These are phyloP conservation scores for Oscarella lobularis DNA, from an alignment of 37 sponge, comb jelly and placozoan genomes.

Conservation along the genomic window DNA sequence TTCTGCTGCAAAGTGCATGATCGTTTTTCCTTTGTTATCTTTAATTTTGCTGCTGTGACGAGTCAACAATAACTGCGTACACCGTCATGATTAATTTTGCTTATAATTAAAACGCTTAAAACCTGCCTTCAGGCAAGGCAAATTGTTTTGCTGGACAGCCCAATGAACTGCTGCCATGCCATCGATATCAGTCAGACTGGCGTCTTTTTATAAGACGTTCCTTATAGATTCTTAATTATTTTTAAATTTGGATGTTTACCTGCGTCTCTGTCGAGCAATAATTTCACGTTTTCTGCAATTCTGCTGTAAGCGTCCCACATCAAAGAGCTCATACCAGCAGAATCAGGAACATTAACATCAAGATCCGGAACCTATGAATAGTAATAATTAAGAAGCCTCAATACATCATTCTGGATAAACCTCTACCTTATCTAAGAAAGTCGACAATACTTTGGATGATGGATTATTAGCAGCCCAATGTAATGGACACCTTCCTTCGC, in stretches of 20 bases:
- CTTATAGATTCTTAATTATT: neutral
- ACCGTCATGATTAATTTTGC: too few species aligned
- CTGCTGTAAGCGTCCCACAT: slow-evolving; percentile 80
- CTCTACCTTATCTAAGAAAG: slow-evolving; percentile 61
- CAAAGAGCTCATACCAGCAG: slow-evolving; percentile 60
- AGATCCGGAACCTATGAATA: slow-evolving; percentile 41
- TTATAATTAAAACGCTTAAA: too few species aligned
- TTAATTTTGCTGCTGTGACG: neutral
- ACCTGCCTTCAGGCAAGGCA: neutral
- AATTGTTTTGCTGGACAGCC: slow-evolving; percentile 37
- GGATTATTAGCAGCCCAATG: slow-evolving; percentile 68
- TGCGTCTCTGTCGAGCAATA: slow-evolving; percentile 37
- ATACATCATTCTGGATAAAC: too few species aligned
- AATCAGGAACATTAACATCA: slow-evolving; percentile 34
- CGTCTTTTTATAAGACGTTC: slow-evolving; percentile 10
- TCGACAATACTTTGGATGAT: slow-evolving; percentile 19
- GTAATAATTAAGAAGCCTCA: too few species aligned
- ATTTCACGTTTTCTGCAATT: slow-evolving; percentile 27
- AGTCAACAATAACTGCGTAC: neutral
- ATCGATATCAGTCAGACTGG: slow-evolving; percentile 37
- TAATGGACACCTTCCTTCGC: slow-evolving; percentile 44
- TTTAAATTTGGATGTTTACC: too few species aligned
- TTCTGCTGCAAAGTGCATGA: slow-evolving; percentile 64
- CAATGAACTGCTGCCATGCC: slow-evolving; percentile 77
- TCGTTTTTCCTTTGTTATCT: slow-evolving; percentile 53